A percentile compares a stretch with the other conserved stretches of the same genome.
phyloP scores from a whole-genome alignment of 2,113 vertebrate species.

The Chauna torquata region DNA sequence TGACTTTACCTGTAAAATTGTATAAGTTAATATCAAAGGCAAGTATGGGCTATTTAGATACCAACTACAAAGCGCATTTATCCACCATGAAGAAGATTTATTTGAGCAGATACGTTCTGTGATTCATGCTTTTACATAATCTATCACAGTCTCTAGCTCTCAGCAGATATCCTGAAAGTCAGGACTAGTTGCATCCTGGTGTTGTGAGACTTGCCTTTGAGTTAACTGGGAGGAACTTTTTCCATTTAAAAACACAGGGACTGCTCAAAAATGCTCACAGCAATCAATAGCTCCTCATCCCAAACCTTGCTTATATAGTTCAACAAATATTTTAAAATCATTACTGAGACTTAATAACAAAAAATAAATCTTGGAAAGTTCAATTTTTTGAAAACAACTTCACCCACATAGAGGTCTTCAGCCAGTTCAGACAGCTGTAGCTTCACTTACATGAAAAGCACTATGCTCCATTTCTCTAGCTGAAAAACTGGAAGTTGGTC shows the following conservation, averaged over 20 bases:
- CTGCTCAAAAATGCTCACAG: not conserved
- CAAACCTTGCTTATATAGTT: not conserved
- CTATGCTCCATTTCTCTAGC: not conserved
- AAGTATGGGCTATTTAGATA: not conserved
- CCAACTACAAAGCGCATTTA: constrained; percentile 3
- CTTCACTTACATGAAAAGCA: not conserved
- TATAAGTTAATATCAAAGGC: not conserved
- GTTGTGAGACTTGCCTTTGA: not conserved
- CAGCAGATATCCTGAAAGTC: not conserved
- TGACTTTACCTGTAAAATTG: not conserved
- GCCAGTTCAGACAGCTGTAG: not conserved
- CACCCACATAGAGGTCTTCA: not conserved
- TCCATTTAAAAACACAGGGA: not conserved
- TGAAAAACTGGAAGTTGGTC: constrained; percentile 16
- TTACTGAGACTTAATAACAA: not conserved
- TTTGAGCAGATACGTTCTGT: constrained; percentile 7
- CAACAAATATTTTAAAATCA: not conserved
- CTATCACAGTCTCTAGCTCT: not conserved
- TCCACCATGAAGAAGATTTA: constrained; percentile 21
- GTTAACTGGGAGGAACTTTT: not conserved
- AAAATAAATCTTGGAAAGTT: not conserved
- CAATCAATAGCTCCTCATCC: not conserved
- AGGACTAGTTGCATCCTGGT: not conserved
- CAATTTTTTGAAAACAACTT: not conserved
- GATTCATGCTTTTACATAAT: not conserved